Evolutionary conservation across 2,888 invertebrate genomes (phyloP), one percentile per base, ranked within the genome.

Genomic region (Strigamia maritima): DNA sequence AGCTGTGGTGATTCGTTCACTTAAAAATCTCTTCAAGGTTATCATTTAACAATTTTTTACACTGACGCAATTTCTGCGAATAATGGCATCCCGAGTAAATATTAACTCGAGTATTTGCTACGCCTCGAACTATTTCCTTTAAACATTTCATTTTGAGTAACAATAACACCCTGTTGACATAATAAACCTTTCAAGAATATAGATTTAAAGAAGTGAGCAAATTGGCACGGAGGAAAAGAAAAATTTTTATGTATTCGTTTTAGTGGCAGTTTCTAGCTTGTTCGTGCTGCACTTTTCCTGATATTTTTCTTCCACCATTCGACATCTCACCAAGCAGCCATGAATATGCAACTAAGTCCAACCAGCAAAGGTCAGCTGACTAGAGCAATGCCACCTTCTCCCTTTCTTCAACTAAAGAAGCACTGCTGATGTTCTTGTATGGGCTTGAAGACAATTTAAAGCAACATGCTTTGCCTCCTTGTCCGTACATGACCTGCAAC

Each of bases 401-500:
- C 44, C 14, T 44, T 44, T 70, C 24, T 24, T 70, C 22, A 70
- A 70, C 44, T 44, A 44, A 16, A 44, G 44, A 44, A 44, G 44
- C 44, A 44, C n/a, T n/a, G 44, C 44, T 44, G 44, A 44, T 44
- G 44, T 28, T 26, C 70, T 70, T 19, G 26, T 70, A 28, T 7
- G 24, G 70, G 28, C 24, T 12, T 26, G 70, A 70, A 70, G 70
- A 70, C 70, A 70, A 70, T 70, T 35, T 75, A 75, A 8, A 75
- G 35, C 14, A 75, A 35, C 75, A 75, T 75, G 35, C 75, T 75
- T 75, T 75, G 75, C 35, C 75, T 75, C 35, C 75, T 75, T 31
- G 35, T 35, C 35, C 75, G 75, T 28, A 28, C 75, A 19, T 75
- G 75, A 35, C 75, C 75, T 75, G 35, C 28, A 75, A 26, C 26